Evolutionary conservation across 2,113 vertebrate genomes (phyloP).

Genomic region (Aegithalos caudatus): DNA sequence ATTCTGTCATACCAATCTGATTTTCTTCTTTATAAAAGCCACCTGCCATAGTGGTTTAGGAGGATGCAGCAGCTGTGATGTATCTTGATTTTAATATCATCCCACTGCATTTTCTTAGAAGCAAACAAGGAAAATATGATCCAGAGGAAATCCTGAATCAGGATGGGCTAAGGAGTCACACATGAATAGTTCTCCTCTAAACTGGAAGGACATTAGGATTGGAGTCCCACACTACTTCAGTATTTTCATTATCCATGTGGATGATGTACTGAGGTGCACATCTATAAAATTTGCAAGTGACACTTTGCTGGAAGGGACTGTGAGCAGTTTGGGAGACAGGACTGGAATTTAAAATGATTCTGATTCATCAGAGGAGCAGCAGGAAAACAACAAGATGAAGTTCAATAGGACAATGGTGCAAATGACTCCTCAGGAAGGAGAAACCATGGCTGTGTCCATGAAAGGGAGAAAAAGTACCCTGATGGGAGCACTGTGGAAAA

Average conservation of each 20-base stretch:
- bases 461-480: background rate
- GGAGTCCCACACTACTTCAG: conserved; percentile 6
- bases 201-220: conserved; percentile 33
- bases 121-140: background rate
- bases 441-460: background rate
- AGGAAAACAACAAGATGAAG: conserved; percentile 35
- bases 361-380: background rate
- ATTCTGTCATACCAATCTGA: background rate
- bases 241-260: conserved; percentile 57
- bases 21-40: background rate
- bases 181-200: conserved; percentile 39
- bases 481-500: background rate
- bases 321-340: background rate
- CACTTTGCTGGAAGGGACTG: conserved; percentile 38
- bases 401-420: conserved; percentile 49
- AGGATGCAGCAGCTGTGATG: background rate
- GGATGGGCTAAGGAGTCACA: background rate
- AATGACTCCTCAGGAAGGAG: conserved; percentile 31
- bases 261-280: conserved; percentile 43
- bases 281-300: conserved; percentile 57
- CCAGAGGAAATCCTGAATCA: background rate
- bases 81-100: background rate
- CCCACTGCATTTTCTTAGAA: background rate
- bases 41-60: background rate
- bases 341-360: conserved; percentile 38